Evolutionary conservation across 2,113 vertebrate genomes (phyloP).

Genomic region (Coreoperca whiteheadi): DNA sequence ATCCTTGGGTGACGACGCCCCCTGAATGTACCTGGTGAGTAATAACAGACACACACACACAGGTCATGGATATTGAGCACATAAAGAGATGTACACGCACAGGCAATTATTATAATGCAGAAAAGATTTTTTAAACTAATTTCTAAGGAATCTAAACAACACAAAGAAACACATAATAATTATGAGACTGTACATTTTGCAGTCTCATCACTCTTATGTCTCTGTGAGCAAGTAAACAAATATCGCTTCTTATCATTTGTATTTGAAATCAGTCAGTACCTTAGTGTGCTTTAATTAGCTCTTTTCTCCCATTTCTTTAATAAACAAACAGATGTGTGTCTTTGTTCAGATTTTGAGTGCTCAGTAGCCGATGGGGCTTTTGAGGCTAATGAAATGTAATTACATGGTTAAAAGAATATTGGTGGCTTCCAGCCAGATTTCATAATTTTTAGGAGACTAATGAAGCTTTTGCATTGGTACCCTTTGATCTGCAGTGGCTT

Average conservation of each 20-base stretch:
- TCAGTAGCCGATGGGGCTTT: background rate
- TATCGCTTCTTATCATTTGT: background rate
- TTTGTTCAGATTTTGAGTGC: conserved; percentile 5
- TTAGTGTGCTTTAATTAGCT: conserved; percentile 29
- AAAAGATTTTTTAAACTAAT: background rate
- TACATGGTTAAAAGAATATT: conserved; percentile 40
- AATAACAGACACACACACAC: conserved; percentile 53
- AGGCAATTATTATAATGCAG: background rate
- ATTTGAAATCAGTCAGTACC: conserved; percentile 16
- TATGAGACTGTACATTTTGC: background rate
- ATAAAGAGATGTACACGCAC: background rate
- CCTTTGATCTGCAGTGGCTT: conserved; percentile 47
- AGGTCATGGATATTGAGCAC: conserved; percentile 20
- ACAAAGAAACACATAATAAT: background rate
- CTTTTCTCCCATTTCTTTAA: conserved; percentile 28
- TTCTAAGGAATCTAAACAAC: background rate
- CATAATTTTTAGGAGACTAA: conserved; percentile 44
- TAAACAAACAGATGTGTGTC: conserved; percentile 36
- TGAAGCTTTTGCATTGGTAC: conserved; percentile 49
- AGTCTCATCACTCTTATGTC: background rate
- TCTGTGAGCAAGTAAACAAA: conserved; percentile 15
- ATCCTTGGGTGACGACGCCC: conserved; percentile 97
- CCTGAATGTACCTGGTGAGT: conserved; percentile 94
- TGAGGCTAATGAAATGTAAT: conserved; percentile 50
- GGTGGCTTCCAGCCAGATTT: conserved; percentile 49